phyloP scores from a whole-genome alignment of 1,140 invertebrate genomes.

The Drosophila sucinea region DNA sequence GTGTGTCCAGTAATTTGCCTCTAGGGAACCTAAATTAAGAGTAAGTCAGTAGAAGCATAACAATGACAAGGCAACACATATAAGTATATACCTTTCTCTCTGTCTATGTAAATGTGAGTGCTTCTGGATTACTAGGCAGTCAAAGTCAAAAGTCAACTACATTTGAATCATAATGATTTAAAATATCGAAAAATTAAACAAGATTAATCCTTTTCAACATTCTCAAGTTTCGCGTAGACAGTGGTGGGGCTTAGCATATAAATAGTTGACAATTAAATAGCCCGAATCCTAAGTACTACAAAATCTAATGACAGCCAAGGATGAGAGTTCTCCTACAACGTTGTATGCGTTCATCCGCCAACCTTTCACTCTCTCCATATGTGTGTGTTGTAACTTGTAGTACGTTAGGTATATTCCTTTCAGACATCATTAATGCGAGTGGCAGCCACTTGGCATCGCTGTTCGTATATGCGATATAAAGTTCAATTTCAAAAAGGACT shows the following conservation, averaged over 20 bases:
- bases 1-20: slow-evolving; percentile 50
- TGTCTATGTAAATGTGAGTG: no score
- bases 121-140: no score
- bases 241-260: slow-evolving; percentile 57
- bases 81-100: no score
- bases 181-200: no score
- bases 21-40: slow-evolving; percentile 9
- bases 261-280: slow-evolving; percentile 74
- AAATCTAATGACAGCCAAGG: slow-evolving; percentile 51
- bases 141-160: slow-evolving; percentile 8
- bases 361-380: neutral
- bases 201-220: no score
- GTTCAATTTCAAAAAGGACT: slow-evolving; percentile 9
- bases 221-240: no score
- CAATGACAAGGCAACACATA: no score
- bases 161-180: slow-evolving; percentile 40
- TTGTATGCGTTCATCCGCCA: slow-evolving; percentile 24
- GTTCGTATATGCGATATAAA: slow-evolving; percentile 18
- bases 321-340: slow-evolving; percentile 54
- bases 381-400: slow-evolving; percentile 56
- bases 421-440: slow-evolving; percentile 70
- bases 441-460: slow-evolving; percentile 50
- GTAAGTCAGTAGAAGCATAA: no score
- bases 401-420: slow-evolving; percentile 48
- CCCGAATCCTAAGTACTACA: slow-evolving; percentile 20